Percentiles rank a stretch among this genome's conserved stretches.
These are phyloP conservation scores for Thymelicus acteon DNA, from an alignment of 2,888 invertebrate species.

Conservation along the genomic window DNA sequence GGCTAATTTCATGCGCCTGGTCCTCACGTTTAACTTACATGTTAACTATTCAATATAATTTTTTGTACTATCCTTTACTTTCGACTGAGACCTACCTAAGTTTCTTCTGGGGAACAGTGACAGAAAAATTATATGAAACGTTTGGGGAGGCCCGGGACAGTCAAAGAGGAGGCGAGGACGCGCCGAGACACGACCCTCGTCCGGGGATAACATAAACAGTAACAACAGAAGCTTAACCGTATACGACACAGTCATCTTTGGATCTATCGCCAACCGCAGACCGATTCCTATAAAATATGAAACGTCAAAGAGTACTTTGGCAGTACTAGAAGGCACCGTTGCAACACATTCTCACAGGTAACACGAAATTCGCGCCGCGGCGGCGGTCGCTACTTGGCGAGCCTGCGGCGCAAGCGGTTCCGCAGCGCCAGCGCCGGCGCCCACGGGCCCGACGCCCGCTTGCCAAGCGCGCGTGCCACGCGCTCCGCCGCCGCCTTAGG, in stretches of 20 bases:
- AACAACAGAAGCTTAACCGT: conserved; percentile 72
- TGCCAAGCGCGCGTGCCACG: conserved; percentile 50
- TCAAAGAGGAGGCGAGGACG: conserved; percentile 19
- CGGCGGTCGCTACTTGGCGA: conserved; percentile 65
- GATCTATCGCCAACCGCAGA: conserved; percentile 56
- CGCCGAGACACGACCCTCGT: conserved; percentile 9
- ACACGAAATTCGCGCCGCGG: conserved; percentile 41
- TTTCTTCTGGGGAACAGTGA: conserved; percentile 33
- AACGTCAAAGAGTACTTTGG: conserved; percentile 60
- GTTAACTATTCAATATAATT: conserved; percentile 72
- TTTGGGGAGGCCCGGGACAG: conserved; percentile 31
- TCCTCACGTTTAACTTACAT: conserved; percentile 77
- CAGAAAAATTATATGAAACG: conserved; percentile 41
- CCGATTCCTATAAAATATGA: conserved; percentile 47
- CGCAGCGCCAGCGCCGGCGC: conserved; percentile 72
- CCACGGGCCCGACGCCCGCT: conserved; percentile 61
- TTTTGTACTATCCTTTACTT: conserved; percentile 79
- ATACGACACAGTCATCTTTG: conserved; percentile 76
- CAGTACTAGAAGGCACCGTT: conserved; percentile 66
- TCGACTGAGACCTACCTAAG: conserved; percentile 50
- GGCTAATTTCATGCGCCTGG: conserved; percentile 74
- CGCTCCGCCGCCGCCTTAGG: conserved; percentile 43
- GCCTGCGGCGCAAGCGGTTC: conserved; percentile 72
- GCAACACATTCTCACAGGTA: conserved; percentile 54
- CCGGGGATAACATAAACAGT: conserved; percentile 51